Conservation (phyloP, 2,888 invertebrate species). For the Chalcosyrphus nemorum region DNA sequence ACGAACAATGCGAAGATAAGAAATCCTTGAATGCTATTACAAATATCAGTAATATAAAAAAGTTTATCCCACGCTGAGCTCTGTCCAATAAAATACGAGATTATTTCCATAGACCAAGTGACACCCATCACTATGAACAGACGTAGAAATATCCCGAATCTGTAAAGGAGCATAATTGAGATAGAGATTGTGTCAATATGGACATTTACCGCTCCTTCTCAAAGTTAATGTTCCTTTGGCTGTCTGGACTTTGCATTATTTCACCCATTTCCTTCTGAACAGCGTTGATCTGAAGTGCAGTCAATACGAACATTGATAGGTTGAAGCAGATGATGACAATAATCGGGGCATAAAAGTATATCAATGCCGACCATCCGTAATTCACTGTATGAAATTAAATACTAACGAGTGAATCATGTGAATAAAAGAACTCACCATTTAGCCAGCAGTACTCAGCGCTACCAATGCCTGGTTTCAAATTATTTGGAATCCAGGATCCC, state of each 20-base stretch:
- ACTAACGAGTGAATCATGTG: neutral
- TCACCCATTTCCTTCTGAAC: slow-evolving; percentile 80
- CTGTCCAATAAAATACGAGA: slow-evolving; percentile 86
- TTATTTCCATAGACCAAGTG: slow-evolving; percentile 91
- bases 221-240: slow-evolving; percentile 78
- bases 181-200: too few relatives aligned
- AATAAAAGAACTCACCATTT: slow-evolving; percentile 1
- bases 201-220: slow-evolving; percentile 80
- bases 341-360: slow-evolving; percentile 80
- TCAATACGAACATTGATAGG: slow-evolving; percentile 80
- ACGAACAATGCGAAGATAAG: slow-evolving; percentile 86
- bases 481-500: slow-evolving; percentile 73
- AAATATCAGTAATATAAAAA: slow-evolving; percentile 83
- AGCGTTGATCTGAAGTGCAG: slow-evolving; percentile 79
- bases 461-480: slow-evolving; percentile 84
- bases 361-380: slow-evolving; percentile 78
- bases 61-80: slow-evolving; percentile 78
- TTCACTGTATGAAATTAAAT: slow-evolving; percentile 73
- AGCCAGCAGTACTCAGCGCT: slow-evolving; percentile 83
- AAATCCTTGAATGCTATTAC: slow-evolving; percentile 84
- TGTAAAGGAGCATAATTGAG: slow-evolving; percentile 76
- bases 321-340: slow-evolving; percentile 79
- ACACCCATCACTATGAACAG: slow-evolving; percentile 93
- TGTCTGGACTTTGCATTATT: slow-evolving; percentile 80
- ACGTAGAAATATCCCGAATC: slow-evolving; percentile 90